These are phyloP conservation scores for Lophura nycthemera DNA, from an alignment of 2,113 vertebrate species.

Conservation along the genomic window DNA sequence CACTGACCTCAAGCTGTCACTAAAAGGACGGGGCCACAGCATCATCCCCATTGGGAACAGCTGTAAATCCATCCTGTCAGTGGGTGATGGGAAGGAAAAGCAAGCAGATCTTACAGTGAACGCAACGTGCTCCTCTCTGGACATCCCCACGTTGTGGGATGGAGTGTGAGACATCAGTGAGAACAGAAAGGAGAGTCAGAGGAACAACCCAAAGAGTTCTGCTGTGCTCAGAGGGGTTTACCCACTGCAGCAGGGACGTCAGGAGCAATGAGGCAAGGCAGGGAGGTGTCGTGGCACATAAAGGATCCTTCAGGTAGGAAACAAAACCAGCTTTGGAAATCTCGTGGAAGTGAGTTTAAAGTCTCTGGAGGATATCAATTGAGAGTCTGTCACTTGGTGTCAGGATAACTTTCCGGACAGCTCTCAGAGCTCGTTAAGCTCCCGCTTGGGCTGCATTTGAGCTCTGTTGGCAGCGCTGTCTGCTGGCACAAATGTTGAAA, in stretches of 20 bases:
- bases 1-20: accelerated
- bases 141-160: background rate
- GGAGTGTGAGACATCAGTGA: accelerated
- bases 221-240: background rate
- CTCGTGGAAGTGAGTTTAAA: slow-evolving; percentile 64
- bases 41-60: background rate
- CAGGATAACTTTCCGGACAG: slow-evolving; percentile 74
- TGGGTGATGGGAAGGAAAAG: background rate
- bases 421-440: slow-evolving; percentile 71
- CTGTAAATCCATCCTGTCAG: background rate
- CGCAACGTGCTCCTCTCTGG: accelerated
- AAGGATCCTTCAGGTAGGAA: slow-evolving; percentile 64
- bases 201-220: background rate
- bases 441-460: slow-evolving; percentile 35
- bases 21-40: background rate
- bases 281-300: slow-evolving; percentile 54
- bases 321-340: slow-evolving; percentile 69
- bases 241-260: slow-evolving; percentile 29
- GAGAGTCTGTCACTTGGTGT: slow-evolving; percentile 75
- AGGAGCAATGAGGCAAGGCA: slow-evolving; percentile 52
- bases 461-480: slow-evolving; percentile 26
- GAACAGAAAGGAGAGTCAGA: background rate
- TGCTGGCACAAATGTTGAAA: background rate
- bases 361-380: slow-evolving; percentile 73
- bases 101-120: background rate